Conservation (phyloP, 2,888 invertebrate species). For the Plagodis dolabraria region DNA sequence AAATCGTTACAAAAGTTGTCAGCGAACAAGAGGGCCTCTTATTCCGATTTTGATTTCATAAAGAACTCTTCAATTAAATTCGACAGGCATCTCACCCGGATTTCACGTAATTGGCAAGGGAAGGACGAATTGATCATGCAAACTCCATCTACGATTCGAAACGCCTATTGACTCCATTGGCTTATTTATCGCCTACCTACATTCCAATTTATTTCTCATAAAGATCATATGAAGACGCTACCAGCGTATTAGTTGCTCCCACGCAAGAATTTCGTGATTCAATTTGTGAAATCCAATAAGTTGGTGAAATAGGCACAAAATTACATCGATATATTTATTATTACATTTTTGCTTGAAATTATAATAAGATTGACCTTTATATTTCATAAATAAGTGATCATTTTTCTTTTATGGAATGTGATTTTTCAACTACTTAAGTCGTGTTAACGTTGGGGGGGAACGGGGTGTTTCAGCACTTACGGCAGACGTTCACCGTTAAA, state of each 20-base stretch:
- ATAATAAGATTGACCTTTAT: constrained; percentile 16
- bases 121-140: constrained; percentile 60
- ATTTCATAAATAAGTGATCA: constrained; percentile 9
- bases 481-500: too few relatives aligned
- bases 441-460: too few relatives aligned
- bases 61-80: constrained; percentile 46
- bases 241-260: constrained; percentile 25
- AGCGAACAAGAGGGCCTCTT: neutral
- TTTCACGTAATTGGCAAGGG: constrained; percentile 44
- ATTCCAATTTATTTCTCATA: constrained; percentile 36
- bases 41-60: neutral
- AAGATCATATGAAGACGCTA: constrained; percentile 30
- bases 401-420: neutral
- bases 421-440: neutral
- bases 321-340: constrained; percentile 19
- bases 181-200: constrained; percentile 40
- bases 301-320: constrained; percentile 10
- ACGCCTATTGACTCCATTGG: constrained; percentile 36
- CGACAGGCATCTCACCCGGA: constrained; percentile 45
- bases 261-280: constrained; percentile 23
- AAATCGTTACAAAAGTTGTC: neutral
- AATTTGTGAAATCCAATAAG: constrained; percentile 26
- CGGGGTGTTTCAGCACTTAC: too few relatives aligned
- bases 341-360: constrained; percentile 15
- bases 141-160: constrained; percentile 27